These are phyloP conservation scores for Eugnorisma glareosa DNA, from an alignment of 2,888 invertebrate species.

Conservation along the genomic window DNA sequence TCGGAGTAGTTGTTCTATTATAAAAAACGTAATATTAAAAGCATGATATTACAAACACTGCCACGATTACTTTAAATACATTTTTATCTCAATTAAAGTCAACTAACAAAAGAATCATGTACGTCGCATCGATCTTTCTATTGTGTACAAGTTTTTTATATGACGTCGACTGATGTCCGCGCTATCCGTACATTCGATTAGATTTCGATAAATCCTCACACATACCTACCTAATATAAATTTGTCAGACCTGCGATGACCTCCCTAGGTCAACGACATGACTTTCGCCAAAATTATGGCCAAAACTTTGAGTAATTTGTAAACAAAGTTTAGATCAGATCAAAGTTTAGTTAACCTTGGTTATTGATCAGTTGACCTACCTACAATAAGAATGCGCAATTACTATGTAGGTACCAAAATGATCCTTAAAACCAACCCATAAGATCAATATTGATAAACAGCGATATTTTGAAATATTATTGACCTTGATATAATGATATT, in stretches of 20 bases:
- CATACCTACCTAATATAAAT: background rate
- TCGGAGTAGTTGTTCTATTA: constrained; percentile 88
- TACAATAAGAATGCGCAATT: background rate
- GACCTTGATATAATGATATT: background rate
- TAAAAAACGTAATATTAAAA: background rate
- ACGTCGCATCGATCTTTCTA: background rate
- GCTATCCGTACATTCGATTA: background rate
- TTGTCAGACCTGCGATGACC: background rate
- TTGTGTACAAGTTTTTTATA: background rate
- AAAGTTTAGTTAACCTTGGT: background rate
- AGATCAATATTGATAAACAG: background rate
- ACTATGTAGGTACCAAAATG: background rate
- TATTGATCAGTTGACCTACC: background rate
- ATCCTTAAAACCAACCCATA: background rate
- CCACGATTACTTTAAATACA: background rate
- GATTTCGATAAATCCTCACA: background rate
- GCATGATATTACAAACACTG: background rate
- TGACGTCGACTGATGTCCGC: background rate
- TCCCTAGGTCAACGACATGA: constrained; percentile 32
- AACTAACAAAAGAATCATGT: background rate
- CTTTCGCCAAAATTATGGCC: constrained; percentile 1
- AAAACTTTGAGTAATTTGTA: background rate
- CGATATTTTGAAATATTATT: background rate
- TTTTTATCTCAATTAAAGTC: background rate
- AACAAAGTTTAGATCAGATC: background rate